phyloP scores from a whole-genome alignment of 2,113 vertebrate genomes.

The Nannospalax galili region DNA sequence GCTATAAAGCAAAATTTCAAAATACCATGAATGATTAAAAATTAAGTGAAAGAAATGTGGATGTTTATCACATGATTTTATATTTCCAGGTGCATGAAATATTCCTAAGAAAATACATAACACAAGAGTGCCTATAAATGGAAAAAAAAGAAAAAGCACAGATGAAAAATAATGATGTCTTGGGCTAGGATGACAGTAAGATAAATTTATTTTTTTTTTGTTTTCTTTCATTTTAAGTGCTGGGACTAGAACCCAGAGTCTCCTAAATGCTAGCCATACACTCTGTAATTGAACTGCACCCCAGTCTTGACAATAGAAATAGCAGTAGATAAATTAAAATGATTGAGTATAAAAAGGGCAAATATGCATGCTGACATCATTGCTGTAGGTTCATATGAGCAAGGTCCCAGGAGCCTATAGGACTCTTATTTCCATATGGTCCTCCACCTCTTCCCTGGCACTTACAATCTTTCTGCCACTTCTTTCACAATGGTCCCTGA shows the following conservation, averaged over 20 bases:
- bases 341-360: background rate
- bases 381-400: too few species aligned
- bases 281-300: background rate
- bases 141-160: background rate
- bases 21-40: constrained; percentile 22
- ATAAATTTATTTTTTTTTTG: background rate
- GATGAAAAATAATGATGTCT: background rate
- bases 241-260: background rate
- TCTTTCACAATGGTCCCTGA: too few species aligned
- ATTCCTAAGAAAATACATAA: constrained; percentile 27
- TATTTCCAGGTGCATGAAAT: background rate
- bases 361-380: too few species aligned
- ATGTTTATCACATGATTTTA: background rate
- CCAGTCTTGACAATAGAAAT: background rate
- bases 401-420: too few species aligned
- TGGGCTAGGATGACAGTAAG: background rate
- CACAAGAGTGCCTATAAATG: background rate
- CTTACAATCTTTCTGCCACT: too few species aligned
- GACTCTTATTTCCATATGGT: too few species aligned
- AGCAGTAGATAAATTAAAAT: background rate
- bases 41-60: background rate
- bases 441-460: too few species aligned
- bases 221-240: background rate
- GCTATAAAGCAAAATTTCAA: background rate
- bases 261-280: background rate